Conservation (phyloP, 2,113 vertebrate species). For the Erythrocercus mccallii region DNA sequence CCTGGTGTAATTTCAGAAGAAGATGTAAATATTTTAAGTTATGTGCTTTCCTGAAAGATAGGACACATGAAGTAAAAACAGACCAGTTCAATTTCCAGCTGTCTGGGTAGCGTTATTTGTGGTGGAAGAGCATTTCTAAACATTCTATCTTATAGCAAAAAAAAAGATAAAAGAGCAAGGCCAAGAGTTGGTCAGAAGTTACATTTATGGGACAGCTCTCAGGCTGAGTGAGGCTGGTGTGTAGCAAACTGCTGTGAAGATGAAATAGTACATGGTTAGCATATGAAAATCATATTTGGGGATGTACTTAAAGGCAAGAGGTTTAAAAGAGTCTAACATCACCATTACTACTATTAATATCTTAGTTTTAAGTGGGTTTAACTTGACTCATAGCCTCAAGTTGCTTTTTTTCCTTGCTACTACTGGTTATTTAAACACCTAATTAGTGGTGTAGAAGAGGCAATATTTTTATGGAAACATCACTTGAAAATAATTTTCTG, state of each 20-base stretch:
- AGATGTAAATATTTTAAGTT: neutral
- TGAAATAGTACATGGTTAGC: neutral
- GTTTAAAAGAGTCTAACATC: neutral
- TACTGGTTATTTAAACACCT: neutral
- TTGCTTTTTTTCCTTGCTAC: neutral
- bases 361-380: neutral
- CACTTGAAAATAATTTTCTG: neutral
- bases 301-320: neutral
- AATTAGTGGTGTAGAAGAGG: neutral
- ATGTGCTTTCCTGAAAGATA: neutral
- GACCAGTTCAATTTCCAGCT: neutral
- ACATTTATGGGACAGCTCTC: neutral
- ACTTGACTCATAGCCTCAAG: neutral
- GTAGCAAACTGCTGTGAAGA: neutral
- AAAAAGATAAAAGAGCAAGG: neutral
- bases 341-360: neutral
- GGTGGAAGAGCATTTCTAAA: neutral
- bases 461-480: neutral
- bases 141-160: fast-evolving
- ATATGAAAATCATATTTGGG: neutral
- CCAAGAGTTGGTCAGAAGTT: neutral
- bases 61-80: neutral
- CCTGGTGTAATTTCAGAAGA: neutral
- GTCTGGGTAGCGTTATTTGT: neutral
- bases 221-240: neutral